Conservation (phyloP, 1,140 invertebrate species). For the Pseudomyrmex cubaensis region DNA sequence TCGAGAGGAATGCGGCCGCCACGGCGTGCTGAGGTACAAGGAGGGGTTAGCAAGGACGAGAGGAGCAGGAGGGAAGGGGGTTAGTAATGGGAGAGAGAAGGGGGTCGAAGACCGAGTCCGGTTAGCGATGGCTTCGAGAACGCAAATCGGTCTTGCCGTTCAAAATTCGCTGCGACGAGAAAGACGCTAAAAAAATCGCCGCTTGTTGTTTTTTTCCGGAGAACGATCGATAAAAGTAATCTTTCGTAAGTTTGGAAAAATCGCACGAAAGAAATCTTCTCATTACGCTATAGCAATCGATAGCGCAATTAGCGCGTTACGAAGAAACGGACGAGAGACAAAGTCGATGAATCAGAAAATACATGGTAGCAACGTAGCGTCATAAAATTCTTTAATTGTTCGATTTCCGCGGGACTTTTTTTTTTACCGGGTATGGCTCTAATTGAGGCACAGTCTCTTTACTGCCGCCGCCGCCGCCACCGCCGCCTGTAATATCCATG, state of each 20-base stretch:
- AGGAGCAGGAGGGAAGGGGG: slow-evolving; percentile 28
- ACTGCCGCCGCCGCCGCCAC: background rate
- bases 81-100: slow-evolving; percentile 63
- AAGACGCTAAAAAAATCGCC: too few species aligned
- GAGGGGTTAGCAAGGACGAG: slow-evolving; percentile 47
- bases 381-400: background rate
- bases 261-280: background rate
- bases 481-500: slow-evolving; percentile 9
- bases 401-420: slow-evolving; percentile 1
- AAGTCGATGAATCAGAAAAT: slow-evolving; percentile 10
- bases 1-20: slow-evolving; percentile 82
- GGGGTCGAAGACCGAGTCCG: slow-evolving; percentile 71
- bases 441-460: slow-evolving; percentile 4
- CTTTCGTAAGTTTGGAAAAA: background rate
- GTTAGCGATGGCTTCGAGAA: slow-evolving; percentile 63
- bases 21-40: slow-evolving; percentile 28
- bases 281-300: background rate
- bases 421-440: background rate
- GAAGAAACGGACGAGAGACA: background rate
- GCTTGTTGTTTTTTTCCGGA: slow-evolving; percentile 1
- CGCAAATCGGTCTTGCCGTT: background rate
- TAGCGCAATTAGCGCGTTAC: background rate
- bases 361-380: too few species aligned
- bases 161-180: background rate
- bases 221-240: background rate